Conservation (phyloP, 2,888 invertebrate species). For the Sphaerophoria rueppellii region DNA sequence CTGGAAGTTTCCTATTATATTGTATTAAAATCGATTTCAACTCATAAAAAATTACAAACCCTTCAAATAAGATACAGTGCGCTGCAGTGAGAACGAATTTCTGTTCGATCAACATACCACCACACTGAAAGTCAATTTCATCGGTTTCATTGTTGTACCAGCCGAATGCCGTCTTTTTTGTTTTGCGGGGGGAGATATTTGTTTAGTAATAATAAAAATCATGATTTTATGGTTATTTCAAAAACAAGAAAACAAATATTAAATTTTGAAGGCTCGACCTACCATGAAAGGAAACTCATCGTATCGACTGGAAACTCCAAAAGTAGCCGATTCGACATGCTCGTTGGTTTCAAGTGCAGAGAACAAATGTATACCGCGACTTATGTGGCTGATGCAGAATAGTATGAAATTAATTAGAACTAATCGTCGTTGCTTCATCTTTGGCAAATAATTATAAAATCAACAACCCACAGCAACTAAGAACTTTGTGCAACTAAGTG, state of each 20-base stretch:
- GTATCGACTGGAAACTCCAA: conserved; percentile 37
- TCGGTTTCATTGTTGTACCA: conserved; percentile 41
- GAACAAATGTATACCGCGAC: conserved; percentile 19
- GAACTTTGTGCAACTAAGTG: conserved; percentile 28
- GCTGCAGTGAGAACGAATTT: conserved; percentile 63
- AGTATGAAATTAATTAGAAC: conserved; percentile 25
- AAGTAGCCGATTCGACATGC: conserved; percentile 49
- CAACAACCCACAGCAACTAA: conserved; percentile 25
- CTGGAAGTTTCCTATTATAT: conserved; percentile 51
- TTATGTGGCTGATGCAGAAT: background rate
- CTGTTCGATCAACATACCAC: conserved; percentile 52
- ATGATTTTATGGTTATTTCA: background rate
- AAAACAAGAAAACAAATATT: background rate
- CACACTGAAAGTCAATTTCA: conserved; percentile 52
- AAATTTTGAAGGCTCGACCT: conserved; percentile 8
- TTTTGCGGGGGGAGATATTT: too few species aligned
- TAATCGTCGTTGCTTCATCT: conserved; percentile 46
- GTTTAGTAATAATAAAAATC: background rate
- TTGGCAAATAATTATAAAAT: background rate
- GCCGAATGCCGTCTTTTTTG: conserved; percentile 61
- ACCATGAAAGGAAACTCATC: conserved; percentile 62
- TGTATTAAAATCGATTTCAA: background rate
- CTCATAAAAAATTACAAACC: conserved; percentile 29
- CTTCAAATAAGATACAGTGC: conserved; percentile 54
- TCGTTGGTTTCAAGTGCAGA: conserved; percentile 29